A percentile compares a stretch with the other conserved stretches of the same genome.
Conservation (phyloP, 2,888 invertebrate species). For the Apotomis betuletana region DNA sequence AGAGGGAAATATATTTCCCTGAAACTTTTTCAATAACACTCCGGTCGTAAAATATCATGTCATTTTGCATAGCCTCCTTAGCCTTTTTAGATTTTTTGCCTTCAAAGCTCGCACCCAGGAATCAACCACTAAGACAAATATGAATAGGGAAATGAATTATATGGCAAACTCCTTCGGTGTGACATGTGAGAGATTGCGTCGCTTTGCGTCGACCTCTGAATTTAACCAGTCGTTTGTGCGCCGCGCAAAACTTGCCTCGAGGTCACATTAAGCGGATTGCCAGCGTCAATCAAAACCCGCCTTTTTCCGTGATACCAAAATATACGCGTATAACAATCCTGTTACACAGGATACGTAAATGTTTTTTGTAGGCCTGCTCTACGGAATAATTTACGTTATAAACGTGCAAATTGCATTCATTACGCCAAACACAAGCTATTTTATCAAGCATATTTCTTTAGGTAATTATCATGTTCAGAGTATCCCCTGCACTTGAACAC, state of each 20-base stretch:
- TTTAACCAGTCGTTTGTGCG: conserved; percentile 81
- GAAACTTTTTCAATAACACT: conserved; percentile 67
- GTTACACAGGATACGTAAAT: conserved; percentile 53
- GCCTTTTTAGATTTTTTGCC: conserved; percentile 53
- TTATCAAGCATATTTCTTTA: conserved; percentile 29
- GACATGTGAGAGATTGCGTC: conserved; percentile 82
- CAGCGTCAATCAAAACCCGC: conserved; percentile 80
- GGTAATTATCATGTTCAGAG: conserved; percentile 16
- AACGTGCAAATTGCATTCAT: conserved; percentile 35
- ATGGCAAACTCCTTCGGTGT: conserved; percentile 77
- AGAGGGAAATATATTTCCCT: conserved; percentile 58
- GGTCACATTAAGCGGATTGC: conserved; percentile 83
- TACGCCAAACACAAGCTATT: conserved; percentile 25
- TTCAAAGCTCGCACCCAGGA: conserved; percentile 52
- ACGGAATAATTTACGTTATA: conserved; percentile 36
- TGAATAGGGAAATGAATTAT: conserved; percentile 82
- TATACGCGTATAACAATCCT: conserved; percentile 58
- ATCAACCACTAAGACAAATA: conserved; percentile 80
- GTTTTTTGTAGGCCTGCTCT: conserved; percentile 45
- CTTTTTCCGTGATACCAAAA: conserved; percentile 72
- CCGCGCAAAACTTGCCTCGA: conserved; percentile 78
- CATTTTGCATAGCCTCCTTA: conserved; percentile 58
- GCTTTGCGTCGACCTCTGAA: conserved; percentile 81
- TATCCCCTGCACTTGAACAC: conserved; percentile 1
- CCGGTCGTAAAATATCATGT: conserved; percentile 60